These are phyloP conservation scores for Microhierax caerulescens DNA, from an alignment of 2,797 vertebrate genomes.

Conservation along the genomic window DNA sequence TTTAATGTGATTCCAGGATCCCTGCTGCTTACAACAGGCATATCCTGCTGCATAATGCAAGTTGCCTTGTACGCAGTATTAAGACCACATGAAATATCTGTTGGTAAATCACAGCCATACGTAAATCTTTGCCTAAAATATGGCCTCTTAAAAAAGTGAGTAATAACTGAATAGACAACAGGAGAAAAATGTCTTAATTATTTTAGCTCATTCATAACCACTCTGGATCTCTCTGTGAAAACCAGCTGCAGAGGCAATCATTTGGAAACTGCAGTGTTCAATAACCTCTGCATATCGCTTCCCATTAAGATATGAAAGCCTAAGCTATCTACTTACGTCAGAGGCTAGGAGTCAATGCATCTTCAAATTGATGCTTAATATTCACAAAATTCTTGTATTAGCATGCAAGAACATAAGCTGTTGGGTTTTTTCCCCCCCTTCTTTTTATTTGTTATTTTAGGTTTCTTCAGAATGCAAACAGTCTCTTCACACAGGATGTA, in stretches of 20 bases:
- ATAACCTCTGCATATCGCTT: background rate
- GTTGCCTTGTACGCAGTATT: background rate
- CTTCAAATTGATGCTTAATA: constrained; percentile 65
- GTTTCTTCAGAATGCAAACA: constrained; percentile 67
- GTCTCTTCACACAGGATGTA: constrained; percentile 67
- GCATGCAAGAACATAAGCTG: constrained; percentile 64
- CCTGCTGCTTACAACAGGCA: constrained; percentile 42
- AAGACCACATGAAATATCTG: background rate
- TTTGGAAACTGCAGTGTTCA: constrained; percentile 56
- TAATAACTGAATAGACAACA: constrained; percentile 35
- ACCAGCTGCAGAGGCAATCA: constrained; percentile 64
- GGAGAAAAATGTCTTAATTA: constrained; percentile 61
- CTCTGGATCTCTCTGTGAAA: constrained; percentile 57
- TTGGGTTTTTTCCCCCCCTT: rapidly evolving
- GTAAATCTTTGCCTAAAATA: constrained; percentile 50
- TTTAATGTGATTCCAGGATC: background rate
- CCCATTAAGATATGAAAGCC: constrained; percentile 55
- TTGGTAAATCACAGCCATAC: constrained; percentile 52
- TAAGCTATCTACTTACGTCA: constrained; percentile 12
- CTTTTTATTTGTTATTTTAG: constrained; percentile 46
- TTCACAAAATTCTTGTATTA: constrained; percentile 63
- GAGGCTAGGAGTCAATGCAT: constrained; percentile 33
- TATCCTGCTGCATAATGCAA: constrained; percentile 43
- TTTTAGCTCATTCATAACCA: constrained; percentile 65
- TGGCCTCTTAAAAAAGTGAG: constrained; percentile 24